Evolutionary conservation across 2,797 vertebrate genomes (phyloP).

Genomic region (Chaetophractus vellerosus): DNA sequence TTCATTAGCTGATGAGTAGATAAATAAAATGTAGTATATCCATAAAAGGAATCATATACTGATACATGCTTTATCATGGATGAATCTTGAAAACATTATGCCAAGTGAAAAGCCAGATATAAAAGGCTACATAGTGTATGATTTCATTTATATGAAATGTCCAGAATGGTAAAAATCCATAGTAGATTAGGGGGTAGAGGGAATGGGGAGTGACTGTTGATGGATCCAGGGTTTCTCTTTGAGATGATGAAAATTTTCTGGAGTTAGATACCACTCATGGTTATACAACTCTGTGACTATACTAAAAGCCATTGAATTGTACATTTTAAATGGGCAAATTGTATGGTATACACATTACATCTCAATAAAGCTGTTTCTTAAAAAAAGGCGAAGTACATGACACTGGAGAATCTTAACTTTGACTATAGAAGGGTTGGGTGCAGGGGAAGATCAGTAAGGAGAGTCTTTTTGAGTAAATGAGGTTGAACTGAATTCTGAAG

Average conservation of each 20-base stretch:
- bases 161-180: slow-evolving; percentile 19
- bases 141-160: slow-evolving; percentile 32
- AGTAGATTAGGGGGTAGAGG: not conserved
- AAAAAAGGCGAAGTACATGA: not conserved
- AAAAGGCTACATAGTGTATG: not conserved
- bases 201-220: not conserved
- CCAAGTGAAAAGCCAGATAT: slow-evolving; percentile 27
- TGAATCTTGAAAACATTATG: slow-evolving; percentile 12
- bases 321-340: not conserved
- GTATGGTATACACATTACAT: not conserved
- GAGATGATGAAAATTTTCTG: not conserved
- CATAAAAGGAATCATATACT: not conserved
- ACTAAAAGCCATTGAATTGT: not conserved
- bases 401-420: not conserved
- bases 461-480: not conserved
- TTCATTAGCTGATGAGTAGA: not conserved
- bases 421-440: not conserved
- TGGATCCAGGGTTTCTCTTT: not conserved
- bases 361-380: not conserved
- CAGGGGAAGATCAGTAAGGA: not conserved
- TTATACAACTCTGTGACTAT: not conserved
- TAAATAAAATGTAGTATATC: slow-evolving; percentile 4
- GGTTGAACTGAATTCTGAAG: not conserved
- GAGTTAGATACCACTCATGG: not conserved
- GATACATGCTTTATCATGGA: not conserved